These are phyloP conservation scores for Corythaeola cristata DNA, from an alignment of 2,113 vertebrate species.

Conservation along the genomic window DNA sequence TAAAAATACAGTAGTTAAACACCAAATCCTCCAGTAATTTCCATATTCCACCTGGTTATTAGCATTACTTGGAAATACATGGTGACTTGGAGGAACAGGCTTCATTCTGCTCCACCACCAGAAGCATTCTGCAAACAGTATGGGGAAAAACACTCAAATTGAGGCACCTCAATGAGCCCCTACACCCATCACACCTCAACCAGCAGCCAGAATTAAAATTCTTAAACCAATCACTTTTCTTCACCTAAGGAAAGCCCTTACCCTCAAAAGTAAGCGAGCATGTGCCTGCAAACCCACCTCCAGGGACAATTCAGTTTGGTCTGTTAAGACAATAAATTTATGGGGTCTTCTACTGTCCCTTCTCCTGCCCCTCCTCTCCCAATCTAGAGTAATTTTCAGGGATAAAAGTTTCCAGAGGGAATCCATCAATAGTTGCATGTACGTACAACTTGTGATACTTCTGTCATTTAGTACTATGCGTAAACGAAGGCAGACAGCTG, in stretches of 20 bases:
- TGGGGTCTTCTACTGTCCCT: neutral
- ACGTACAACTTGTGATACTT: neutral
- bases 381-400: neutral
- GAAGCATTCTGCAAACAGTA: neutral
- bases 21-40: neutral
- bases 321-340: neutral
- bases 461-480: neutral
- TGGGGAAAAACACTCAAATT: neutral
- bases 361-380: neutral
- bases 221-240: neutral
- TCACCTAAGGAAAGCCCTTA: neutral
- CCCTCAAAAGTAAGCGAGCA: rapidly evolving
- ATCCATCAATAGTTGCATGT: neutral
- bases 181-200: neutral
- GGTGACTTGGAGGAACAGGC: rapidly evolving
- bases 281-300: neutral
- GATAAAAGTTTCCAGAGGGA: neutral
- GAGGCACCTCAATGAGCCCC: neutral
- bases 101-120: neutral
- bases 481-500: neutral
- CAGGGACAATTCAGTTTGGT: neutral
- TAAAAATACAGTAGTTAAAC: neutral
- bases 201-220: neutral
- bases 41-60: too few species aligned
- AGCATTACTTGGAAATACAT: neutral